Percentiles rank a stretch among this genome's conserved stretches.
Evolutionary conservation across 30 jellyfish, hydroid and myxozoan genomes (phyloP).

Genomic region (Clytia hemisphaerica): DNA sequence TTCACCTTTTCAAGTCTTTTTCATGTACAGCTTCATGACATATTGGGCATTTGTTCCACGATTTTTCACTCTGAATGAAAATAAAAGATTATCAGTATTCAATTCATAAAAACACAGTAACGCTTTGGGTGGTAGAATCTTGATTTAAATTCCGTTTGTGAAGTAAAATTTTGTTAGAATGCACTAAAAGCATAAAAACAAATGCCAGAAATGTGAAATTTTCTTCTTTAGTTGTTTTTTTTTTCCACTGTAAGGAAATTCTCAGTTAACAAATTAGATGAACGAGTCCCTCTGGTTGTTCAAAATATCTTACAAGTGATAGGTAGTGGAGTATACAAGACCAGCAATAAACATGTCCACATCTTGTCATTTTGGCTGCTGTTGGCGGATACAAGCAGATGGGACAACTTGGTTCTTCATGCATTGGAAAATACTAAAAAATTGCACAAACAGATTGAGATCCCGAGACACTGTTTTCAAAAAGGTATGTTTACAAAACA

Average conservation of each 20-base stretch:
- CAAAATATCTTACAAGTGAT: conserved; percentile 45
- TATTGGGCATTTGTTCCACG: conserved; percentile 77
- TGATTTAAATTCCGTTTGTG: too few species aligned
- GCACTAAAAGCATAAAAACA: too few species aligned
- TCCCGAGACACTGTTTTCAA: too few species aligned
- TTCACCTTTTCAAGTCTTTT: conserved; percentile 69
- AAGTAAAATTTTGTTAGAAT: too few species aligned
- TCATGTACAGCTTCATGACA: conserved; percentile 65
- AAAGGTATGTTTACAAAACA: background rate
- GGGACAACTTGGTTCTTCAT: conserved; percentile 73
- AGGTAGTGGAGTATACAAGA: conserved; percentile 74
- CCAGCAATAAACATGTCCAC: conserved; percentile 96
- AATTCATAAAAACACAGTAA: too few species aligned
- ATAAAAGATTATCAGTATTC: too few species aligned
- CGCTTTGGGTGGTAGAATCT: too few species aligned
- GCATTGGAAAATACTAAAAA: conserved; percentile 55
- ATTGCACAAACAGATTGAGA: background rate
- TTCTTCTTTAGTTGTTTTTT: too few species aligned
- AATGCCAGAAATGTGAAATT: too few species aligned
- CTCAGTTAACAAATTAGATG: too few species aligned
- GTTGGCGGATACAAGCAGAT: conserved; percentile 75
- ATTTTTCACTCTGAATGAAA: conserved; percentile 55
- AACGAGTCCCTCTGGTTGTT: too few species aligned
- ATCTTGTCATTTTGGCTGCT: conserved; percentile 71
- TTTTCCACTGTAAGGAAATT: too few species aligned